Evolutionary conservation across 2,797 vertebrate genomes (phyloP), one percentile per base, ranked within the genome.

Genomic region (Gymnodraco acuticeps): DNA sequence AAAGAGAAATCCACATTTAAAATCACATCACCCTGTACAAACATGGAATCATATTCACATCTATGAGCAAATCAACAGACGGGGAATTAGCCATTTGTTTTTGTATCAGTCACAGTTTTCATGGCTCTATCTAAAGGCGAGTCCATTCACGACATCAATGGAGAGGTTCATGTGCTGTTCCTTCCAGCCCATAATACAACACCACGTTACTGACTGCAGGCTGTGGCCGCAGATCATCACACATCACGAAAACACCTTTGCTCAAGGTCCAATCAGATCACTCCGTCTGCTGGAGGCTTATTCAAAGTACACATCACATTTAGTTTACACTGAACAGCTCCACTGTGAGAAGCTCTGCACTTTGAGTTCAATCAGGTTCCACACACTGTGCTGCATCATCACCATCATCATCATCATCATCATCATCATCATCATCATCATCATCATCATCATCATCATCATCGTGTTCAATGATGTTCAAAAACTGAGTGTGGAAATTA

Each of bases 21-120:
- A 93, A 84, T 75, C 81, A 84, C 81, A 86, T 80, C 62, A 86
- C 88, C 81, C 88, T 94, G 87, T 93, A 95, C 93, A 94, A 86
- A 92, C 85, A 90, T 77, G 77, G 78, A 91, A 87, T 84, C 79
- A 77, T 89, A 89, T 88, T 93, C 88, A 95, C 91, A 93, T 83
- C 75, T 45, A 85, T 56, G 79, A 88, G 76, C 68, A 88, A 81
- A 75, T 75, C 70, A 72, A 76, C 52, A 64, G 54, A 70, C 52
- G 48, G 33, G 64, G 59, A 61, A 54, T 64, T 66, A 17, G 46
- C 66, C 6, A 51, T 54, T 60, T 68, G 47, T 63, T 33, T 63
- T 51, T 54, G 48, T 48, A 43, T 46, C 63, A 60, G 46, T 69
- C 62, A 20, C 33, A 27, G 52, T 43, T 68, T 33, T n/a, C 62